Evolutionary conservation across 2,888 invertebrate genomes (phyloP), one percentile per base, ranked within the genome.

Genomic region (Acleris cristana): DNA sequence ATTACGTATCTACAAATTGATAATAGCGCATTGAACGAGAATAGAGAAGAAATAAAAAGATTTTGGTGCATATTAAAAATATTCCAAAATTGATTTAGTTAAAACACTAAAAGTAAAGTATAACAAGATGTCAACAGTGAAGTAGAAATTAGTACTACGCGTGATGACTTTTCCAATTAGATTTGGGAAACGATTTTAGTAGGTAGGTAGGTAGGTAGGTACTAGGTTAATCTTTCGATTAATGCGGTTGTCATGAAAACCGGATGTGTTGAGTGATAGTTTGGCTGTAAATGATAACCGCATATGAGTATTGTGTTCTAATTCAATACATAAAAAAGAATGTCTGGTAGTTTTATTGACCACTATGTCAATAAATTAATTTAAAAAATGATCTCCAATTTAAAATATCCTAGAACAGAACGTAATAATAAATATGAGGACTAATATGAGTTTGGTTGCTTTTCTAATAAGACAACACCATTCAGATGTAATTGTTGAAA

Each of bases 91-190:
- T 18, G 4, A 2, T 19, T 34, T 10, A 3, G 12, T 34, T 12
- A 34, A 34, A 34, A 12, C 12, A 34, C 34, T 34, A 34, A 12
- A 34, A 34, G 3, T 3, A 12, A 12, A 12, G 14, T 4, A 40
- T 1, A 40, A 1, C 12, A 40, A 14, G 40, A 40, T 4, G 4
- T 4, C 10, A 40, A 14, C 40, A 40, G 14, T 10, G 40, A 40
- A 40, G 14, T 14, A 40, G 40, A 40, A 40, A 40, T 40, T 14
- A 14, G 40, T 40, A 40, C 14, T 40, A 40, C 14, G 4, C 40
- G 14, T 40, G 55, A 66, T 57, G 66, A 62, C n/a, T 56, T 66
- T 66, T 66, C 61, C 61, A 66, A 66, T 62, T 62, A 62, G 56
- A 62, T 62, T 52, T 16, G 30, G n/a, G 21, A 52, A 45, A 26